Conservation (phyloP, 2,113 vertebrate genomes). For the Centropus bengalensis region DNA sequence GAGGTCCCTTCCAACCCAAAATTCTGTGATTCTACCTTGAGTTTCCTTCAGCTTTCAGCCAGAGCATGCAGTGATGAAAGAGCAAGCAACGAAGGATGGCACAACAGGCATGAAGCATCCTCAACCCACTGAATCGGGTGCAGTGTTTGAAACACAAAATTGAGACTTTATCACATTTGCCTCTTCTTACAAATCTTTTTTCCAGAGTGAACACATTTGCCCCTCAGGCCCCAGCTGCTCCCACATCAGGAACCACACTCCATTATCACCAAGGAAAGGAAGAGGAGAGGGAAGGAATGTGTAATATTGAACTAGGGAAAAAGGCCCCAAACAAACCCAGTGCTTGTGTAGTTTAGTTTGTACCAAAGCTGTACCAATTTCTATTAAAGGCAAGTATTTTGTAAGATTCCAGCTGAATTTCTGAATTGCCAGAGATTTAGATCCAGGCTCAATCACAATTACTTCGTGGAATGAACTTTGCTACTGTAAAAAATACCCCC, state of each 20-base stretch:
- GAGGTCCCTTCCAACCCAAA: too few species aligned
- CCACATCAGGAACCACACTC: neutral
- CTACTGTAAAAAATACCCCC: neutral
- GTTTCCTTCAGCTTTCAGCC: neutral
- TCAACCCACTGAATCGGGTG: neutral
- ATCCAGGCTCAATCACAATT: neutral
- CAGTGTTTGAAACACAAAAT: neutral
- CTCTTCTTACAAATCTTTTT: neutral
- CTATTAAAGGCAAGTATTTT: too few species aligned
- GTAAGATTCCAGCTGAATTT: neutral
- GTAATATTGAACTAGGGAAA: neutral
- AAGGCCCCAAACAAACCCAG: neutral
- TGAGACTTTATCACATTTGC: neutral
- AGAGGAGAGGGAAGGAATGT: neutral
- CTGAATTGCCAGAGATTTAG: neutral
- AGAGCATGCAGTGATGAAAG: neutral
- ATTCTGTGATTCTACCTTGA: too few species aligned
- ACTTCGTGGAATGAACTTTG: neutral
- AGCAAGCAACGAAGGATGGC: rapidly evolving
- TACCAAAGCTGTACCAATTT: too few species aligned
- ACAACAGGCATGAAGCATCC: neutral
- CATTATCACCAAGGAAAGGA: neutral
- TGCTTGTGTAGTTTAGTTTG: rapidly evolving
- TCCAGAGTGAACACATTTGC: neutral
- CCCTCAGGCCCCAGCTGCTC: neutral